Base-by-base conservation (phyloP, 92 coral and sea anemone species). In the Zoanthus sociatus region DNA sequence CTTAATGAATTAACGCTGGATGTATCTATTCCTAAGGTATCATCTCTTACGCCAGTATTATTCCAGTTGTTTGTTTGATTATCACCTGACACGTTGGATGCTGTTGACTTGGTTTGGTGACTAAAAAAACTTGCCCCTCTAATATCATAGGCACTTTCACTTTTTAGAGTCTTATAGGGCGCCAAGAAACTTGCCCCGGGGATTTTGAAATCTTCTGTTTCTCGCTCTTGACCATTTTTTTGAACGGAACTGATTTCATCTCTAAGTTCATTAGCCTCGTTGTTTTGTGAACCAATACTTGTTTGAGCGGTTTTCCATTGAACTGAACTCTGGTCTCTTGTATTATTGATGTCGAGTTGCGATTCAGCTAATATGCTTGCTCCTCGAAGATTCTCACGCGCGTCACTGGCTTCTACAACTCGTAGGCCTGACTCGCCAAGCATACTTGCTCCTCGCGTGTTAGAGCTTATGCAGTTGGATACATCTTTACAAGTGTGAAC, bases 1-100 rank as follows among this genome's bases (percentile, higher is more conserved):
- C 94, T 94, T 51, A 94, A 67, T 42, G 98, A 90, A 26, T n/a
- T n/a, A n/a, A 92, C 90, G 84, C 98, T 94, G 7, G 98, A 91
- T 54, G 93, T 94, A 20, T 79, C 92, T 61, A 89, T 77, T 14
- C 54, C 71, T 73, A 91, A 86, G 78, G 54, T 33, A n/a, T 83
- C 87, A 10, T 83, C 87, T 5, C 8, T 12, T 33, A 58, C 11
- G 48, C 71, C 37, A 54, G 47, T 1, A 44, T 44, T 9, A 0
- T 7, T 14, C 16, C 45, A 7, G 16, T 69, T 4, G 7, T 33
- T 60, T 60, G 14, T 18, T 42, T 78, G 32, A 30, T 42, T 11
- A 30, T 33, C 45, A 20, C 78, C 92, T 13, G 63, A 82, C 17
- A 16, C 20, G 56, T 3, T 71, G 26, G 13, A 6, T 32, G 37